Evolutionary conservation across 2,113 vertebrate species (phyloP).

Genomic region (Leuciscus idus): DNA sequence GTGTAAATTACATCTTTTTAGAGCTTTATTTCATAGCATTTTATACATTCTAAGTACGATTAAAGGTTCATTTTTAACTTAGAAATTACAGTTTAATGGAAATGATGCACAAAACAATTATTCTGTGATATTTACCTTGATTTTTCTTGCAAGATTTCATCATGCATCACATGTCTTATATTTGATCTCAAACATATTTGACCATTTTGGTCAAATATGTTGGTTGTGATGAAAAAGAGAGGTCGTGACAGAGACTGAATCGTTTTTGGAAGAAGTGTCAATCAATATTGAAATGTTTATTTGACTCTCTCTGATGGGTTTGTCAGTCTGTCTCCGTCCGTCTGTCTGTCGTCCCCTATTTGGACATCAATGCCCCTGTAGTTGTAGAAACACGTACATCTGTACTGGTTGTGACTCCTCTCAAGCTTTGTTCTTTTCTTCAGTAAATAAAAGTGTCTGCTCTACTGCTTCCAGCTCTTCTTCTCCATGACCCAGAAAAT

Average conservation of each 20-base stretch:
- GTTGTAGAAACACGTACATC: background rate
- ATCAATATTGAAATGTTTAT: background rate
- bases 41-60: background rate
- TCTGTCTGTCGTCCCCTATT: background rate
- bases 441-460: background rate
- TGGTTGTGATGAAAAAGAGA: background rate
- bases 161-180: background rate
- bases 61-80: background rate
- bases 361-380: background rate
- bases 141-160: no score
- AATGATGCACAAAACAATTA: no score
- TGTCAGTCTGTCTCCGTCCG: background rate
- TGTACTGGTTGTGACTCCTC: background rate
- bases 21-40: background rate
- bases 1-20: background rate
- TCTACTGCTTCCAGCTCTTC: background rate
- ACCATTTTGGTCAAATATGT: background rate
- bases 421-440: background rate
- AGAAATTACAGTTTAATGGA: no score
- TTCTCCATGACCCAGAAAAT: conserved; percentile 23
- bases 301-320: background rate
- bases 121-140: no score
- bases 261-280: background rate
- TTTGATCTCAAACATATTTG: background rate
- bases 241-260: background rate